These are phyloP conservation scores for Parascotia fuliginaria DNA, from an alignment of 2,888 invertebrate species.

Conservation along the genomic window DNA sequence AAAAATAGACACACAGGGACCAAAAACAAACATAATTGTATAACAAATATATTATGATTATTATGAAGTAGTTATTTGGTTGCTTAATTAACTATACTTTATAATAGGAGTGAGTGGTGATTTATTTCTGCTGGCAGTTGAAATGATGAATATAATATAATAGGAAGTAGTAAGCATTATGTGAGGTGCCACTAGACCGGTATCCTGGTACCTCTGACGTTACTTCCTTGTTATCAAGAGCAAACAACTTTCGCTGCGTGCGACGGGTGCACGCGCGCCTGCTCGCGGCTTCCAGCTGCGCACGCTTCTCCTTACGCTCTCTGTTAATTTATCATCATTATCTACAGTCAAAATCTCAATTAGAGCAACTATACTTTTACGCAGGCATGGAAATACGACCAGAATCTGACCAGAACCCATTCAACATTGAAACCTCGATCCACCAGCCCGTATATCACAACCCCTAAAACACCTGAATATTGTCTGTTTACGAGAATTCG, in stretches of 20 bases:
- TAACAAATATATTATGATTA: too few species aligned
- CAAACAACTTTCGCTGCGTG: slow-evolving; percentile 79
- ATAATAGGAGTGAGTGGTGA: too few species aligned
- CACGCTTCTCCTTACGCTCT: slow-evolving; percentile 45
- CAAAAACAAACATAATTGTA: too few species aligned
- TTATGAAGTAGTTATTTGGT: too few species aligned
- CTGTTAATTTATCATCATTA: slow-evolving; percentile 32
- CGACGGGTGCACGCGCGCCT: slow-evolving; percentile 45
- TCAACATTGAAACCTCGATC: slow-evolving; percentile 36
- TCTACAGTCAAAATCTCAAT: slow-evolving; percentile 34
- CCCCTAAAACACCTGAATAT: slow-evolving; percentile 49
- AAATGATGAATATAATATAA: not conserved
- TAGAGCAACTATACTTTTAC: slow-evolving; percentile 55
- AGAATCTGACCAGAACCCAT: slow-evolving; percentile 43
- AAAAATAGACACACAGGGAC: too few species aligned
- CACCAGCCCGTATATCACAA: slow-evolving; percentile 26
- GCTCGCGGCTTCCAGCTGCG: slow-evolving; percentile 41
- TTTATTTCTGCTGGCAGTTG: not conserved
- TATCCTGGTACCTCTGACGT: slow-evolving; percentile 53
- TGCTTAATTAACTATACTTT: too few species aligned
- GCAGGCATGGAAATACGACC: slow-evolving; percentile 53
- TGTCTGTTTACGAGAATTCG: slow-evolving; percentile 36
- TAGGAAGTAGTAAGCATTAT: slow-evolving; percentile 23
- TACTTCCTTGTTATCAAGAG: slow-evolving; percentile 77
- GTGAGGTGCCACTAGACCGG: slow-evolving; percentile 53